A percentile compares a stretch with the other conserved stretches of the same genome.
phyloP scores from a whole-genome alignment of 2,113 vertebrate genomes.

The Aix galericulata region DNA sequence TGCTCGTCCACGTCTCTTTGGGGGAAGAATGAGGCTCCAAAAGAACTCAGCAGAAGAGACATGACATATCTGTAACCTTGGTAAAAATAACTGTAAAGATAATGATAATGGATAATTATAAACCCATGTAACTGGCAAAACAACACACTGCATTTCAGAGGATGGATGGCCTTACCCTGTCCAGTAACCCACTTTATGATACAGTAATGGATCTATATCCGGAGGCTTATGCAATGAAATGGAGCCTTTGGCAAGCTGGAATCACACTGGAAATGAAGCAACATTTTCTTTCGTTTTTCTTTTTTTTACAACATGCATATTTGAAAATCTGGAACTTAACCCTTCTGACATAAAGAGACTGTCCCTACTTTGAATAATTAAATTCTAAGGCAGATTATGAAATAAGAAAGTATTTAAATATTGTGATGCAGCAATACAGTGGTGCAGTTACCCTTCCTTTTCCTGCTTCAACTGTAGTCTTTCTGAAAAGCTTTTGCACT shows the following conservation, averaged over 20 bases:
- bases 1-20: background rate
- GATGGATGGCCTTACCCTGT: constrained; percentile 11
- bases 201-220: constrained; percentile 28
- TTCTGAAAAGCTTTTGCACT: constrained; percentile 37
- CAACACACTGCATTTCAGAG: constrained; percentile 13
- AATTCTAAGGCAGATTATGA: constrained; percentile 14
- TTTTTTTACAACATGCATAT: background rate
- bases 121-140: constrained; percentile 8
- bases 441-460: background rate
- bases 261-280: background rate
- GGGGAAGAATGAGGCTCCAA: background rate
- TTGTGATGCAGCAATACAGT: background rate
- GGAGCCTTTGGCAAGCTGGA: constrained; percentile 51
- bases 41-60: background rate
- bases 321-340: constrained; percentile 48
- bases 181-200: constrained; percentile 17
- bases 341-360: constrained; percentile 1
- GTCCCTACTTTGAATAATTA: background rate
- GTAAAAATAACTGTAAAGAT: constrained; percentile 25
- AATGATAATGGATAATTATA: constrained; percentile 28
- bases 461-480: background rate
- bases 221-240: constrained; percentile 31
- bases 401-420: constrained; percentile 26
- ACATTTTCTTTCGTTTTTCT: background rate
- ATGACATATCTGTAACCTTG: background rate